Evolutionary conservation across 2,797 vertebrate genomes (phyloP), one percentile per base, ranked within the genome.

Genomic region (Megalops cyprinoides): DNA sequence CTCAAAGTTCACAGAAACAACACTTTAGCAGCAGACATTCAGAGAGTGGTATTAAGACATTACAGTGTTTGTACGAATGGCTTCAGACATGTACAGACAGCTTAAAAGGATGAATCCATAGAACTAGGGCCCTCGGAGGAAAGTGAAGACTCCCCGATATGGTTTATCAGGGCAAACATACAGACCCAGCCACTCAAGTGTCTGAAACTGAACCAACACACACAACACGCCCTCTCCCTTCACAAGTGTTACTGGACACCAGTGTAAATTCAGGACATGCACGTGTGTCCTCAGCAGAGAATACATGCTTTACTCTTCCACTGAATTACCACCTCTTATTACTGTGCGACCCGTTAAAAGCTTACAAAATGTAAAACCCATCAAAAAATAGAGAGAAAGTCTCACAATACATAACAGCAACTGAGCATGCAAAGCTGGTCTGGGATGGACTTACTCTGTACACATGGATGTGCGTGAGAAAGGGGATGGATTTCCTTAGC

Each of bases 401-500:
- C 23, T 25, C 7, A 46, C 23, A 34, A 0, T n/a, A n/a, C n/a
- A n/a, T n/a, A n/a, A n/a, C n/a, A n/a, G n/a, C n/a, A n/a, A n/a
- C n/a, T n/a, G n/a, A n/a, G n/a, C n/a, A n/a, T n/a, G n/a, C n/a
- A n/a, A n/a, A n/a, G n/a, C n/a, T n/a, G 37, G 28, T 65, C 37
- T 42, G 48, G 12, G 28, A 92, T 95, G 12, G 28, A 92, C 95
- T 95, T 94, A 95, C 94, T 88, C 90, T 93, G 87, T 96, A 96
- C 8, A 94, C 82, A 56, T 90, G 91, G 81, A 95, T 94, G 78
- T 90, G 93, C 78, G 92, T 87, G 83, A 94, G 87, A 85, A 96
- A 93, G 4, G 94, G 94, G 56, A 94, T 90, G 44, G 94, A 93
- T 78, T 91, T 92, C 82, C 89, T 93, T 78, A 94, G 89, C 82